These are phyloP conservation scores for Bombus breviceps DNA, from an alignment of 1,140 invertebrate genomes.

Conservation along the genomic window DNA sequence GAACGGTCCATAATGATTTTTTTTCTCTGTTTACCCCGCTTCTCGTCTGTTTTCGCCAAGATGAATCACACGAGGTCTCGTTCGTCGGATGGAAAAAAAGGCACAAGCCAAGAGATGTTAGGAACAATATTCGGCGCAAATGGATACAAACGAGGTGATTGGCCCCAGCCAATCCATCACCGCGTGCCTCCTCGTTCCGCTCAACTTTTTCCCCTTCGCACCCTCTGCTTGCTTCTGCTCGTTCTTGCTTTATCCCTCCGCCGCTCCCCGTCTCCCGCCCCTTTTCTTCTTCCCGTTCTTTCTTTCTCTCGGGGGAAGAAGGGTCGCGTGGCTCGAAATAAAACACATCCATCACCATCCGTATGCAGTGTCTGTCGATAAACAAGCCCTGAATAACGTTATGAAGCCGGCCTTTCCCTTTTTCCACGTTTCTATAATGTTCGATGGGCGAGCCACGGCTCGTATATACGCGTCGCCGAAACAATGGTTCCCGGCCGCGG, in stretches of 20 bases:
- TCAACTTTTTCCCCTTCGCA: constrained; percentile 47
- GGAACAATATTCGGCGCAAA: constrained; percentile 76
- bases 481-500: background rate
- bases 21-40: background rate
- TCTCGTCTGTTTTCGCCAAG: constrained; percentile 47
- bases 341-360: constrained; percentile 67
- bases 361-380: constrained; percentile 61
- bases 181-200: constrained; percentile 44
- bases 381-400: constrained; percentile 64
- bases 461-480: background rate
- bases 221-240: constrained; percentile 31
- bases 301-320: constrained; percentile 20
- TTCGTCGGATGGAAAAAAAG: constrained; percentile 47
- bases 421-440: constrained; percentile 6
- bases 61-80: constrained; percentile 60
- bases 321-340: constrained; percentile 58
- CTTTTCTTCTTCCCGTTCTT: background rate
- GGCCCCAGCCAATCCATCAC: constrained; percentile 74
- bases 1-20: constrained; percentile 27
- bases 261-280: background rate
- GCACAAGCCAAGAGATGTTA: constrained; percentile 51
- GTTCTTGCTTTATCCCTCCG: constrained; percentile 20
- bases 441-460: background rate
- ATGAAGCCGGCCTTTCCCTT: constrained; percentile 42
- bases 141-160: constrained; percentile 78